Evolutionary conservation across 2,888 invertebrate species (phyloP).

Genomic region (Theodoxus fluviatilis): DNA sequence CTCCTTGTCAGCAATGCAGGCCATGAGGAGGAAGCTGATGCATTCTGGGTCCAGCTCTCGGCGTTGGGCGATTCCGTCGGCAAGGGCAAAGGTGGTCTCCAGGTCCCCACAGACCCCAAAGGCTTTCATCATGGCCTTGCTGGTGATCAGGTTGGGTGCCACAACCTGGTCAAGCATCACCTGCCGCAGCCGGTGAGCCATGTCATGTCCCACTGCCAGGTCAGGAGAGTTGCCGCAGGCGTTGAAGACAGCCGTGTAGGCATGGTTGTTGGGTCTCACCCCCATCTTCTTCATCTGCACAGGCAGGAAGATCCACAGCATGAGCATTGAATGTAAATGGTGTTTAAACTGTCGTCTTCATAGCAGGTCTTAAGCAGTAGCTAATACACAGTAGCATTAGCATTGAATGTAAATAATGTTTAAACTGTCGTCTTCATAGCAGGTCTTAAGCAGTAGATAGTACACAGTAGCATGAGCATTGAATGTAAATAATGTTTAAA

Average conservation of each 20-base stretch:
- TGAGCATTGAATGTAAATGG: background rate
- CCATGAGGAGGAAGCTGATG: constrained; percentile 82
- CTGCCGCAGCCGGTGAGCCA: constrained; percentile 74
- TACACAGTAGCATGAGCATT: too few relatives aligned
- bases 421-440: too few relatives aligned
- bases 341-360: background rate
- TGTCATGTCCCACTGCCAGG: constrained; percentile 74
- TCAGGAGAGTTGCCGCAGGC: constrained; percentile 82
- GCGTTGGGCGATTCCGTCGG: constrained; percentile 79
- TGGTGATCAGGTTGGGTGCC: constrained; percentile 77
- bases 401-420: too few relatives aligned
- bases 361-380: too few relatives aligned
- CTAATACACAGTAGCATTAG: too few relatives aligned
- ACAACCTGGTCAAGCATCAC: constrained; percentile 76
- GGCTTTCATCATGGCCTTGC: constrained; percentile 89
- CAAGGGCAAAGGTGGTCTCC: constrained; percentile 78
- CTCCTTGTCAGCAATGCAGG: constrained; percentile 80
- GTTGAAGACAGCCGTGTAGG: constrained; percentile 86
- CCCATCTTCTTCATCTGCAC: constrained; percentile 78
- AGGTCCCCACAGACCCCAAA: constrained; percentile 85
- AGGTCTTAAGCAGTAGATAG: too few relatives aligned
- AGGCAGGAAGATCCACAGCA: constrained; percentile 12
- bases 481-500: too few relatives aligned
- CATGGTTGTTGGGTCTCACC: constrained; percentile 74
- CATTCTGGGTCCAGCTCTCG: constrained; percentile 71